Conservation (phyloP, 2,113 vertebrate genomes). For the Catharus bicknelli region DNA sequence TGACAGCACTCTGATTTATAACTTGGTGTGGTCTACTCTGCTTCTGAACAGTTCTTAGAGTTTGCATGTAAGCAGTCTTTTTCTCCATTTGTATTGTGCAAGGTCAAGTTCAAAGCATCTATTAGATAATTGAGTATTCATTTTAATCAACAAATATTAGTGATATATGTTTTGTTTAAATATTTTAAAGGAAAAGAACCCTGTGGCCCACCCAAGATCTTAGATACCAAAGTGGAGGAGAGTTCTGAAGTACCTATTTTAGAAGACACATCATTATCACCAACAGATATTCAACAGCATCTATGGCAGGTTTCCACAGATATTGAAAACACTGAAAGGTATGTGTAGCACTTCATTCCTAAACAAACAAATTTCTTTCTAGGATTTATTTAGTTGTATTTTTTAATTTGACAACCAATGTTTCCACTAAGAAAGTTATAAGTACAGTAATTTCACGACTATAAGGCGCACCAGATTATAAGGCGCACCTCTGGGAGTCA, state of each 20-base stretch:
- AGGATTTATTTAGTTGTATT: not conserved
- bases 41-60: not conserved
- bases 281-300: constrained; percentile 85
- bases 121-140: not conserved
- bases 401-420: not conserved
- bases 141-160: not conserved
- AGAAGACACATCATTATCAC: constrained; percentile 87
- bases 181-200: constrained; percentile 83
- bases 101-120: not conserved
- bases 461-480: no score
- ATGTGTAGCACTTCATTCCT: constrained; percentile 7
- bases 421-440: not conserved
- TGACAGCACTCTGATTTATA: not conserved
- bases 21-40: not conserved
- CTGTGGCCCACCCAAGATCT: constrained; percentile 69
- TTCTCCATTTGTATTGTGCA: not conserved
- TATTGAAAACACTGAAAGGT: constrained; percentile 95
- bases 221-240: constrained; percentile 85
- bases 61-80: not conserved
- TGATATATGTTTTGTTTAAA: constrained; percentile 2
- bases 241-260: constrained; percentile 88
- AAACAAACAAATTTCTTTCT: not conserved
- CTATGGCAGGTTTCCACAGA: constrained; percentile 91
- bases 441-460: no score
- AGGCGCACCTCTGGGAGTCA: no score